Conservation (phyloP, 2,113 vertebrate species). For the Oreochromis niloticus region DNA sequence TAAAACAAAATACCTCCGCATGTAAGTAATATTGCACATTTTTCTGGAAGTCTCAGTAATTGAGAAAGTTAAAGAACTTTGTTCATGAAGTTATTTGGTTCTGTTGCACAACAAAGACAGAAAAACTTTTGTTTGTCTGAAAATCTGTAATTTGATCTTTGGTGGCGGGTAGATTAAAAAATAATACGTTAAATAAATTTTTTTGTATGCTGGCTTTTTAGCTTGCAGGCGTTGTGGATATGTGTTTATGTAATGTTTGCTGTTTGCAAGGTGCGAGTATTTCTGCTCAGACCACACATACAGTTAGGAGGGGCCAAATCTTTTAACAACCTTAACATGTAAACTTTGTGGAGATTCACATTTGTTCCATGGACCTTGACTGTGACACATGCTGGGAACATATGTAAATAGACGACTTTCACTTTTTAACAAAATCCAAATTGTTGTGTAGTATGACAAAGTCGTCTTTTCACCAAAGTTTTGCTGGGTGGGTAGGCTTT, state of each 20-base stretch:
- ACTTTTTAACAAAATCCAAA: neutral
- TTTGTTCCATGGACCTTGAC: neutral
- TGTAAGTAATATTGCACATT: neutral
- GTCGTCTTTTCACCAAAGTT: neutral
- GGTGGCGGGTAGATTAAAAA: neutral
- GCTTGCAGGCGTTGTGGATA: neutral
- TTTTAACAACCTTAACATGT: neutral
- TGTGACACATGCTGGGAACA: neutral
- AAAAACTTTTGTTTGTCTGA: neutral
- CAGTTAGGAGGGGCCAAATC: neutral
- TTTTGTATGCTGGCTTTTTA: neutral
- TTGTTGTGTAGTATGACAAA: neutral
- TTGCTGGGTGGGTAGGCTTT: neutral
- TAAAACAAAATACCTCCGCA: neutral
- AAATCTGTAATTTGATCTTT: neutral
- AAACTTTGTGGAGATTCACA: neutral
- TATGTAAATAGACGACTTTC: neutral
- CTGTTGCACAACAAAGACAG: neutral
- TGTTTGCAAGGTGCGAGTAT: neutral
- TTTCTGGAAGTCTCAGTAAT: neutral
- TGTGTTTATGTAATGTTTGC: neutral
- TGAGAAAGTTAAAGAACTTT: neutral
- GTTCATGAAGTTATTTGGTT: neutral
- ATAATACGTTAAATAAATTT: neutral
- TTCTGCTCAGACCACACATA: neutral